phyloP scores from a whole-genome alignment of 2,888 invertebrate species.

The Hydrotaea diabolus region DNA sequence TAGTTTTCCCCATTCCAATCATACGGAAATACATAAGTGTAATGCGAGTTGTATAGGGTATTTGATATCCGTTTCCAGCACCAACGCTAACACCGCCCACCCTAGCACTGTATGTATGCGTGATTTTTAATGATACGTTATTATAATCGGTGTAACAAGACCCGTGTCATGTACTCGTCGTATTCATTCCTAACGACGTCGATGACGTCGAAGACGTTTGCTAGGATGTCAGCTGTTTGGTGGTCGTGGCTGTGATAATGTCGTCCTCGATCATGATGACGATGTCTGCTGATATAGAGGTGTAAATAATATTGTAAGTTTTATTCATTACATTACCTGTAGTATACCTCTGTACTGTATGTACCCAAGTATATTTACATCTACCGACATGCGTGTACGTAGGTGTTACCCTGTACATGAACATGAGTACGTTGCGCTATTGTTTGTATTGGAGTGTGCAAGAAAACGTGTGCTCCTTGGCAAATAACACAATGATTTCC shows the following conservation, averaged over 20 bases:
- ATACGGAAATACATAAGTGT: background rate
- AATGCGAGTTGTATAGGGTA: background rate
- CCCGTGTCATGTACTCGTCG: slow-evolving; percentile 35
- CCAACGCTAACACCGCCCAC: no score
- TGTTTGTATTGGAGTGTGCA: background rate
- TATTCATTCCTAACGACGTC: slow-evolving; percentile 39
- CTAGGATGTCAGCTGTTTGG: slow-evolving; percentile 24
- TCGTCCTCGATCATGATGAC: slow-evolving; percentile 68
- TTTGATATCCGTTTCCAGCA: background rate
- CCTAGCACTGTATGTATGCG: slow-evolving; percentile 25
- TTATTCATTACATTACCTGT: slow-evolving; percentile 27
- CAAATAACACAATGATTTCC: slow-evolving; percentile 54
- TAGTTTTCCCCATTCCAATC: background rate
- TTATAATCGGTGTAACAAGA: slow-evolving; percentile 69
- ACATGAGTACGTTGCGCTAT: background rate
- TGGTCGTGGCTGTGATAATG: slow-evolving; percentile 70
- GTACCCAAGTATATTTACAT: no score
- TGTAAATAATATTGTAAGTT: slow-evolving; percentile 54
- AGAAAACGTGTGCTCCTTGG: slow-evolving; percentile 35
- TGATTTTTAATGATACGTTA: slow-evolving; percentile 57
- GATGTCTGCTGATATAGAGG: slow-evolving; percentile 40
- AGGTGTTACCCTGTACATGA: background rate
- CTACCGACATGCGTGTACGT: no score
- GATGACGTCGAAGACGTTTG: slow-evolving; percentile 37
- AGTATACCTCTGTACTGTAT: background rate